phyloP scores from a whole-genome alignment of 2,113 vertebrate genomes.

The Cairina moschata region DNA sequence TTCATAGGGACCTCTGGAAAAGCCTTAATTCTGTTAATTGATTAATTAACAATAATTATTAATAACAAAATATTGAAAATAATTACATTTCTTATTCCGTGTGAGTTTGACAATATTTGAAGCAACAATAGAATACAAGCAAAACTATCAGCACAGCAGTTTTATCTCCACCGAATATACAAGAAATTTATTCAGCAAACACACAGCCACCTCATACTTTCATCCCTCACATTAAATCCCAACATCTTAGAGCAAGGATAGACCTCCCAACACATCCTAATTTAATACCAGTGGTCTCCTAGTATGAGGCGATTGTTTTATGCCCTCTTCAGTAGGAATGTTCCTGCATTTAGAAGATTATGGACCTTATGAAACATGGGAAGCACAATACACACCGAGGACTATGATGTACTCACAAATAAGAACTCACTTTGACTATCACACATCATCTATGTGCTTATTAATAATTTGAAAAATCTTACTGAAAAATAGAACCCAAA shows the following conservation, averaged over 20 bases:
- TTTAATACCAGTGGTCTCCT: background rate
- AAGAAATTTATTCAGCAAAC: background rate
- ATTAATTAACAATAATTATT: background rate
- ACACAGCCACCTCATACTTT: background rate
- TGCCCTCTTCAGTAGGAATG: background rate
- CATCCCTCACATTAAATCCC: background rate
- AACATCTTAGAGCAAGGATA: background rate
- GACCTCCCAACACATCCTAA: background rate
- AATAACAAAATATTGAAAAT: background rate
- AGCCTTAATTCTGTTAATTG: background rate
- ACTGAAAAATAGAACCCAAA: background rate
- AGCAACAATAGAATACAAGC: background rate
- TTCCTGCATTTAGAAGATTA: background rate
- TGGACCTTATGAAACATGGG: background rate
- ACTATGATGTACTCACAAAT: background rate
- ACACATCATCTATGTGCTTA: background rate
- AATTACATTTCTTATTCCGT: background rate
- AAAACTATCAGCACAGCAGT: background rate
- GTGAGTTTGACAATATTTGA: background rate
- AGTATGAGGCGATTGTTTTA: background rate
- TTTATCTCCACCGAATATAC: background rate
- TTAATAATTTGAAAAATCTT: background rate
- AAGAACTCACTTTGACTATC: background rate
- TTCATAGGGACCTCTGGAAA: background rate
- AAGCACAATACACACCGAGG: background rate